Percentiles rank a stretch among this genome's conserved stretches.
phyloP scores from a whole-genome alignment of 2,797 vertebrate genomes.

The Chanos chanos region DNA sequence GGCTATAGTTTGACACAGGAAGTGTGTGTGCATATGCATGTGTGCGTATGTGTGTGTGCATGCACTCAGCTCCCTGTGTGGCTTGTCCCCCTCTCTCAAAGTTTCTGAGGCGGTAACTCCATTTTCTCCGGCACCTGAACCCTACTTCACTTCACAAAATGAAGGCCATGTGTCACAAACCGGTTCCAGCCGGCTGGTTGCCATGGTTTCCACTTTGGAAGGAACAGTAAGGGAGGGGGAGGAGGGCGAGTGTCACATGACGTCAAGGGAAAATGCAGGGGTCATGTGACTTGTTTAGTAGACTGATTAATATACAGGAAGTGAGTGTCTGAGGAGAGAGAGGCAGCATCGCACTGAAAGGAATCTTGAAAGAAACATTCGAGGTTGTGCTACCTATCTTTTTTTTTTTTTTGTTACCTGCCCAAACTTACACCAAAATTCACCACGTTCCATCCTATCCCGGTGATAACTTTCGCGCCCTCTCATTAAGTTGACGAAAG shows the following conservation, averaged over 20 bases:
- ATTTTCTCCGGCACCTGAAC: conserved; percentile 81
- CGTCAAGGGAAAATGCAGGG: conserved; percentile 62
- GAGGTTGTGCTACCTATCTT: background rate
- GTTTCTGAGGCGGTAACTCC: conserved; percentile 60
- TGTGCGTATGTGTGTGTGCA: background rate
- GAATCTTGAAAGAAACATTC: conserved; percentile 34
- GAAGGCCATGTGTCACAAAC: conserved; percentile 82
- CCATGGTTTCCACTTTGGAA: conserved; percentile 80
- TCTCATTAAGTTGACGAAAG: too few species aligned
- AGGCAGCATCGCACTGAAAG: conserved; percentile 21
- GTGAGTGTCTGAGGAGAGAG: conserved; percentile 49
- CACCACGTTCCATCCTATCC: too few species aligned
- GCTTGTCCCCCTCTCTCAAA: conserved; percentile 8
- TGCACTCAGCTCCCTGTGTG: background rate
- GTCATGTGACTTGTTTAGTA: conserved; percentile 80
- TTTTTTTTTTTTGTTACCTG: too few species aligned
- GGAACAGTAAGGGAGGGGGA: conserved; percentile 60
- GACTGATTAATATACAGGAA: conserved; percentile 84
- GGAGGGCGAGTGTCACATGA: conserved; percentile 60
- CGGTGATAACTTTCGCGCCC: too few species aligned
- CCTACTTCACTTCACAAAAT: conserved; percentile 81
- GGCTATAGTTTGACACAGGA: conserved; percentile 21
- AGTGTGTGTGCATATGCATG: background rate
- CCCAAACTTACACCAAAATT: too few species aligned
- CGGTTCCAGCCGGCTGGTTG: conserved; percentile 81